A percentile compares a stretch with the other conserved stretches of the same genome.
Conservation (phyloP, 53 echinoderm and acorn worm species). For the Patiria pectinifera region DNA sequence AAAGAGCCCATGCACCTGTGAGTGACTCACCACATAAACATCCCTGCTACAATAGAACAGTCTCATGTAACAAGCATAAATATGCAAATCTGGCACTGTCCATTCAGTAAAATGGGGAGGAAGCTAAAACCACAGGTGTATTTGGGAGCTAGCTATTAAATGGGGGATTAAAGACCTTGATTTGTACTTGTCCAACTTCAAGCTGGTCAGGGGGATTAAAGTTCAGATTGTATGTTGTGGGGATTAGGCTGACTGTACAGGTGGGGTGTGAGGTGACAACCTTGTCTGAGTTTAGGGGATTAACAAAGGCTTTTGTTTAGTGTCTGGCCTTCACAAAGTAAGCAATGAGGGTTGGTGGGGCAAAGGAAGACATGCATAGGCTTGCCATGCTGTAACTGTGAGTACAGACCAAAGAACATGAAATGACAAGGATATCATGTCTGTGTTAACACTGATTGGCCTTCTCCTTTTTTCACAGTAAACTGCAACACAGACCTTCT, state of each 20-base stretch:
- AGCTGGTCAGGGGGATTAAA: conserved; percentile 27
- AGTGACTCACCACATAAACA: conserved; percentile 38
- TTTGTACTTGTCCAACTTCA: conserved; percentile 26
- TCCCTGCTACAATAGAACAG: conserved; percentile 43
- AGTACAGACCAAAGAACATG: neutral
- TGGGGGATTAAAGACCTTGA: conserved; percentile 35
- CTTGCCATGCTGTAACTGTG: neutral
- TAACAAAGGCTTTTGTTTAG: conserved; percentile 36
- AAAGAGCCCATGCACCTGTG: conserved; percentile 20
- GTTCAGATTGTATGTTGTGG: conserved; percentile 26
- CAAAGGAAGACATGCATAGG: neutral
- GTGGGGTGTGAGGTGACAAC: conserved; percentile 25
- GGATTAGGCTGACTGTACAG: conserved; percentile 12
- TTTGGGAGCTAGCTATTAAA: neutral
- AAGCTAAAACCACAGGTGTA: neutral
- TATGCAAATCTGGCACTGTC: conserved; percentile 42
- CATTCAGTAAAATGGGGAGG: conserved; percentile 25
- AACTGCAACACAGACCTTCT: neutral
- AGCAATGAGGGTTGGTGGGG: neutral
- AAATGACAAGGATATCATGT: too few species aligned
- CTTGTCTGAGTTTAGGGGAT: neutral
- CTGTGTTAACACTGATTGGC: neutral
- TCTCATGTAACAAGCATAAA: neutral
- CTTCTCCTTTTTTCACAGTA: neutral
- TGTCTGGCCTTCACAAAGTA: neutral